phyloP scores from a whole-genome alignment of 1,140 invertebrate genomes.

The Microplitis demolitor region DNA sequence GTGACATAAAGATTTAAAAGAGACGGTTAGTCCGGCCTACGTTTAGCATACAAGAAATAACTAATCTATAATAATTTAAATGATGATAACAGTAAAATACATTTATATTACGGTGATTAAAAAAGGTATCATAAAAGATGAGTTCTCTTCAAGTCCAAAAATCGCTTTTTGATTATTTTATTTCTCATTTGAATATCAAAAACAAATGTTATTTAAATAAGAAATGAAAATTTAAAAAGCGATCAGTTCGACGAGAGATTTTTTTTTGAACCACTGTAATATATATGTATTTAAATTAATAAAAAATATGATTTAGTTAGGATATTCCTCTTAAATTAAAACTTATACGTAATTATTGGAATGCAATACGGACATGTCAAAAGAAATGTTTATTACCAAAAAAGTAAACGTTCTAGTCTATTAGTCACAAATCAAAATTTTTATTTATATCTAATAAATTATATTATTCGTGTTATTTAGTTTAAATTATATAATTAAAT shows the following conservation, averaged over 20 bases:
- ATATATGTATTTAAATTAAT: background rate
- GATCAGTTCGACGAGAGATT: too few species aligned
- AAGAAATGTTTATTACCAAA: background rate
- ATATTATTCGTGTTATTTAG: constrained; percentile 22
- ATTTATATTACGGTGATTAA: too few species aligned
- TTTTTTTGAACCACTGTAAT: too few species aligned
- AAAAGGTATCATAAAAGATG: too few species aligned
- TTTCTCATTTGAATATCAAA: too few species aligned
- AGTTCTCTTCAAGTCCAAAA: too few species aligned
- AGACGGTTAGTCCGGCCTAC: constrained; percentile 57
- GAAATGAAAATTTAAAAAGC: background rate
- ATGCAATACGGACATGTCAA: background rate
- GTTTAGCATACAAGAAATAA: constrained; percentile 44
- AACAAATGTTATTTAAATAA: too few species aligned
- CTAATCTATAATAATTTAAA: constrained; percentile 25
- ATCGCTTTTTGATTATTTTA: too few species aligned
- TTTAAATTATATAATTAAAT: background rate
- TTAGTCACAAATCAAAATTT: background rate
- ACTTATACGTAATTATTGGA: constrained; percentile 5
- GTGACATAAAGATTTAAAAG: constrained; percentile 22
- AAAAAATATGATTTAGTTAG: constrained; percentile 28
- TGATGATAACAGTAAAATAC: constrained; percentile 2
- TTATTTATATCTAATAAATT: background rate
- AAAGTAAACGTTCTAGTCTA: too few species aligned
- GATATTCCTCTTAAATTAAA: constrained; percentile 11